phyloP scores from a whole-genome alignment of 2,113 vertebrate species.

The Pogonocichla stellata region DNA sequence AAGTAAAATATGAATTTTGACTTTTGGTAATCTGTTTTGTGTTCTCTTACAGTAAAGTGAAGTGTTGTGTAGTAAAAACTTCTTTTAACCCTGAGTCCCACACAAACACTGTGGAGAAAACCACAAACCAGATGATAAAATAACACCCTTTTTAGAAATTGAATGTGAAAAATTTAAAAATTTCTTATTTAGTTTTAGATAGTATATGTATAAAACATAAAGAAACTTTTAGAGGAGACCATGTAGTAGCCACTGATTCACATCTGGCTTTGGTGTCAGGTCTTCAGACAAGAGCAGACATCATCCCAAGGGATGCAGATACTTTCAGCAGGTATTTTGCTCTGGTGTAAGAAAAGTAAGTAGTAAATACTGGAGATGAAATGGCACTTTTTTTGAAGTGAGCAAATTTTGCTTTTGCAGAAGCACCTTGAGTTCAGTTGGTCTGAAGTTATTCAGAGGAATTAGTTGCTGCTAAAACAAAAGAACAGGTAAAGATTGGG shows the following conservation, averaged over 20 bases:
- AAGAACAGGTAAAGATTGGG: background rate
- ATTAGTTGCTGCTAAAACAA: background rate
- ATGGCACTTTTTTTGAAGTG: background rate
- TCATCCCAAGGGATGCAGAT: background rate
- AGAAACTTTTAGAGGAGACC: background rate
- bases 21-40: background rate
- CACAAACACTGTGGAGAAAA: background rate
- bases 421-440: background rate
- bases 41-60: background rate
- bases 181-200: background rate
- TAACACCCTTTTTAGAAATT: background rate
- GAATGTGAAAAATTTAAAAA: background rate
- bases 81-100: background rate
- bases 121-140: background rate
- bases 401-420: background rate
- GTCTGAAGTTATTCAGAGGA: background rate
- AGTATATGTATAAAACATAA: background rate
- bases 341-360: background rate
- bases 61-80: background rate
- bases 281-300: background rate
- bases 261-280: background rate
- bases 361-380: background rate
- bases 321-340: background rate
- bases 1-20: background rate
- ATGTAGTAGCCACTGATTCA: background rate